Base-by-base conservation (phyloP, 2,113 vertebrate species). In the Larimichthys crocea region DNA sequence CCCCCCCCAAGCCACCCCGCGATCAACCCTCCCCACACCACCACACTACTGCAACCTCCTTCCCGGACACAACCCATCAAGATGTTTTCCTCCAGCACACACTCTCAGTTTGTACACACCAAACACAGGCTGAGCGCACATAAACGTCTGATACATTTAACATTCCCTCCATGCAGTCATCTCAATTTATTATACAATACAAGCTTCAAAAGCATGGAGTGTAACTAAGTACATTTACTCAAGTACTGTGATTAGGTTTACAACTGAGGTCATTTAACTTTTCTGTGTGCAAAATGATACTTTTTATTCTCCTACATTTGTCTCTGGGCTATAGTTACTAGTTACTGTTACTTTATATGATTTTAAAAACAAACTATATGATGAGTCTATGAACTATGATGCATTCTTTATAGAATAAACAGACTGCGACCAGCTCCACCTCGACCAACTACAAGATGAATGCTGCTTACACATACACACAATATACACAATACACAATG, bases 1-100 rank as follows among this genome's bases (percentile, higher is more conserved):
- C 93, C 92, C 90, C 92, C 26, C 26, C 24, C 24, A 26, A 77
- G 53, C 69, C 64, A 19, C 76, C 67, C 80, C 76, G 22, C 50
- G 7, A 59, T 56, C 74, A 52, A 20, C 60, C 84, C 61, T 10
- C 40, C 67, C 50, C 76, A 12, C 63, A 44, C 64, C 17, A 2
- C 72, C 17, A 40, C 17, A 40, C 73, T 31, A 40, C 65, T 35
- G 66, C 67, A 55, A 24, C 22, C 86, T 72, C 63, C 42, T 61
- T 70, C 83, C 71, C 20, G 40, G 70, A 88, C 70, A 77, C 80
- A 67, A 40, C 82, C 75, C 82, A 62, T 83, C 69, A 69, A 86
- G 85, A 88, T 85, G 74, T 86, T 87, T 87, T 86, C 83, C 82
- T 29, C 35, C 35, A 40, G 19, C 60, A 61, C 26, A 42, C 46